phyloP scores from a whole-genome alignment of 2,888 invertebrate species.

The Pelosia muscerda region DNA sequence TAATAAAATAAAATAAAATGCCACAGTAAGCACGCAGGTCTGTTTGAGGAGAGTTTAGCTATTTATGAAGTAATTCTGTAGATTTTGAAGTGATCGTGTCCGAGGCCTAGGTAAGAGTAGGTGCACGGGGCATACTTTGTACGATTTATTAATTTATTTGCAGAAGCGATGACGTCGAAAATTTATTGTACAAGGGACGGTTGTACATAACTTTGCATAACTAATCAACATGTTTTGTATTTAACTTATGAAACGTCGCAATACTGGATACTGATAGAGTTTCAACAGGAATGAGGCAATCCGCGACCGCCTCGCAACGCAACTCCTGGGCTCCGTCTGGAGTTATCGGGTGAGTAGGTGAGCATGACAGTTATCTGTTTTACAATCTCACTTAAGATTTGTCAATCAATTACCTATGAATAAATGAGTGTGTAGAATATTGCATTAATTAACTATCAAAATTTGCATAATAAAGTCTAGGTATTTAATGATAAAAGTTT shows the following conservation, averaged over 20 bases:
- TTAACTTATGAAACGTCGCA: neutral
- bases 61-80: too few relatives aligned
- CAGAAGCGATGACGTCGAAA: neutral
- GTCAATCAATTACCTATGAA: neutral
- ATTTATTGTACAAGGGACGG: neutral
- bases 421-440: neutral
- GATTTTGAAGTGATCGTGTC: too few relatives aligned
- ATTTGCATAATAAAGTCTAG: neutral
- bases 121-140: neutral
- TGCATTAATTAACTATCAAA: neutral
- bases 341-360: neutral
- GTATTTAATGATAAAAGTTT: neutral
- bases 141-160: neutral
- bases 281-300: neutral
- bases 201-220: neutral
- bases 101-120: too few relatives aligned
- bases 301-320: neutral
- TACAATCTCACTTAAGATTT: neutral
- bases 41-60: neutral
- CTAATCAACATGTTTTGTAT: constrained; percentile 3
- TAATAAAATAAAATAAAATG: neutral
- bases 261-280: neutral
- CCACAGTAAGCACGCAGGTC: neutral
- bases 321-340: neutral
- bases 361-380: neutral